Evolutionary conservation across 2,888 invertebrate species (phyloP).

Genomic region (Parasteatoda lunata): DNA sequence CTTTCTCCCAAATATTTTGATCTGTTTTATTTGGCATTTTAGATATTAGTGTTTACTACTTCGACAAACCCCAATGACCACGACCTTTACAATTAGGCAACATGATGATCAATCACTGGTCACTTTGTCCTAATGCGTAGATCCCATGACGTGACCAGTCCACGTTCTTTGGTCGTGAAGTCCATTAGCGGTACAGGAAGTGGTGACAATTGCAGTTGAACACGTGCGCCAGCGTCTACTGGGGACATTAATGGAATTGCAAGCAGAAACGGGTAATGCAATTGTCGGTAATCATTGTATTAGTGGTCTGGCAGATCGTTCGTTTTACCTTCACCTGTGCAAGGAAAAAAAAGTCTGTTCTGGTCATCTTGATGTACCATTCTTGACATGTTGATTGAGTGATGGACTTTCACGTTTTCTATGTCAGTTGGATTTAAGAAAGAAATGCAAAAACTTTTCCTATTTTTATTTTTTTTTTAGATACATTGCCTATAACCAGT

Average conservation of each 20-base stretch:
- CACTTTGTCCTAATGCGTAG: not conserved
- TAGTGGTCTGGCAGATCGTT: slow-evolving; percentile 2
- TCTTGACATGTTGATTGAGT: not conserved
- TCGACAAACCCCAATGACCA: no score
- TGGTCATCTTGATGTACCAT: not conserved
- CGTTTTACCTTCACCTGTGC: not conserved
- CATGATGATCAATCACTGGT: not conserved
- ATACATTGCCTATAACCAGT: no score
- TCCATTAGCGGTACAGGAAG: slow-evolving; percentile 1
- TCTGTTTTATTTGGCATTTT: no score
- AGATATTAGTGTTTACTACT: no score
- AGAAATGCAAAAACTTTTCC: no score
- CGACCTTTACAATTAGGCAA: not conserved
- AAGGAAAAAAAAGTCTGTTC: not conserved
- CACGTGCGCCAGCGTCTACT: not conserved
- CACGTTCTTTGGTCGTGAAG: not conserved
- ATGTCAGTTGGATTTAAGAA: not conserved
- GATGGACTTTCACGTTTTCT: not conserved
- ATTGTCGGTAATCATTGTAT: not conserved
- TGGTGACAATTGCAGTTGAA: not conserved
- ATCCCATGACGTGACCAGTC: slow-evolving; percentile 2
- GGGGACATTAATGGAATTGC: not conserved
- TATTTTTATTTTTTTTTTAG: no score
- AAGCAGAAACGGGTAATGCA: not conserved
- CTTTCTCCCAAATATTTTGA: no score